Evolutionary conservation across 2,888 invertebrate genomes (phyloP).

Genomic region (Trachelus stipa): DNA sequence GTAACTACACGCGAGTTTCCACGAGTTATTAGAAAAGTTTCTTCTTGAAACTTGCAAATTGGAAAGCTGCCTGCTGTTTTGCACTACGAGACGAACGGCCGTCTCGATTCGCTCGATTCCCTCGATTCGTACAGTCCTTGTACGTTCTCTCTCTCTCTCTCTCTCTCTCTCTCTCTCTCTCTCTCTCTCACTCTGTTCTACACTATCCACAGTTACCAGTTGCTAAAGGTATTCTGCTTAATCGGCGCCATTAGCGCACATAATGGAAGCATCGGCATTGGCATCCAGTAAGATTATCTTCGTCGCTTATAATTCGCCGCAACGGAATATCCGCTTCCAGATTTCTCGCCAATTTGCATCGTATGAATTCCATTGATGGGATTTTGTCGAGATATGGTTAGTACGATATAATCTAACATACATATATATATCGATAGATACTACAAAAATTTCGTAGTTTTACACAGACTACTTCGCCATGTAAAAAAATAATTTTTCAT

Average conservation of each 20-base stretch:
- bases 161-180: neutral
- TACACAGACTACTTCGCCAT: no score
- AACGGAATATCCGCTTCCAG: no score
- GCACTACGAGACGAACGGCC: slow-evolving; percentile 5
- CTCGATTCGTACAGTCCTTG: neutral
- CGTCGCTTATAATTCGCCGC: no score
- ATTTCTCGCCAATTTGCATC: no score
- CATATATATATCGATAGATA: no score
- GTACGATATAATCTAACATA: no score
- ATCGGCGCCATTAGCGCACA: slow-evolving; percentile 1
- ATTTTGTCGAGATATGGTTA: no score
- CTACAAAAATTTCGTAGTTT: no score
- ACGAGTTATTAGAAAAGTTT: slow-evolving; percentile 44
- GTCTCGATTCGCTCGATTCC: no score
- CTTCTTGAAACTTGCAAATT: slow-evolving; percentile 42
- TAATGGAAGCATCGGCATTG: slow-evolving; percentile 4
- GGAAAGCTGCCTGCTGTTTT: slow-evolving; percentile 37
- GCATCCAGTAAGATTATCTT: slow-evolving; percentile 1
- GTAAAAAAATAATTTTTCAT: no score
- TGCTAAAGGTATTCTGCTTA: neutral
- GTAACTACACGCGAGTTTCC: slow-evolving; percentile 5
- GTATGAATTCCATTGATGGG: no score
- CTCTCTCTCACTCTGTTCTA: neutral
- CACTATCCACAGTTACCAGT: no score
- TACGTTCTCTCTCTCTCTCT: slow-evolving; percentile 2